These are phyloP conservation scores for Varroa destructor DNA, from an alignment of 1,140 invertebrate species.

Conservation along the genomic window DNA sequence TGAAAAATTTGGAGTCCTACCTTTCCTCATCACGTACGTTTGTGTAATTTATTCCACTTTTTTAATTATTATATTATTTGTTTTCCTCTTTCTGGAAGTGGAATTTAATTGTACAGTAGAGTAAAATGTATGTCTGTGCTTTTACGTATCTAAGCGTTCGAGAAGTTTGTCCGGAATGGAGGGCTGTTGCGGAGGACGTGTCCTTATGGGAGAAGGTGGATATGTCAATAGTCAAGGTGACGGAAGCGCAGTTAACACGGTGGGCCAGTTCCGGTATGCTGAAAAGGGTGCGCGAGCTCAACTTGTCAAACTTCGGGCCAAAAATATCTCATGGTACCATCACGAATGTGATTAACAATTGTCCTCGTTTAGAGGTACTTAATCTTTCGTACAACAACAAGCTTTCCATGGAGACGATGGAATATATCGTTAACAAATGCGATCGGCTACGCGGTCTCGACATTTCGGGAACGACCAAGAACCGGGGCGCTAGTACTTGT, in stretches of 20 bases:
- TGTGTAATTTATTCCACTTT: no score
- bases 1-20: slow-evolving; percentile 8
- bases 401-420: slow-evolving; percentile 1
- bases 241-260: background rate
- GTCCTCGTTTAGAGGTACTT: slow-evolving; percentile 2
- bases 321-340: background rate
- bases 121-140: no score
- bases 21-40: slow-evolving; percentile 16
- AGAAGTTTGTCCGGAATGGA: slow-evolving; percentile 13
- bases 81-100: no score
- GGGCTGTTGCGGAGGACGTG: slow-evolving; percentile 13
- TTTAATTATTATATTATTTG: no score
- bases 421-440: slow-evolving; percentile 17
- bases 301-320: slow-evolving; percentile 5
- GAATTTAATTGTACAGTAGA: no score
- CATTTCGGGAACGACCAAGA: slow-evolving; percentile 4
- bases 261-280: slow-evolving; percentile 3
- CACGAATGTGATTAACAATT: background rate
- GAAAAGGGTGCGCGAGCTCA: background rate
- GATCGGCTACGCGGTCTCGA: background rate
- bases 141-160: background rate
- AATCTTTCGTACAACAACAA: slow-evolving; percentile 3
- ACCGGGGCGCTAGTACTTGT: background rate
- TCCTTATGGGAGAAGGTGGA: slow-evolving; percentile 18
- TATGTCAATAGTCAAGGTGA: slow-evolving; percentile 5